phyloP scores from a whole-genome alignment of 2,113 vertebrate genomes.

The Clarias batrachus region DNA sequence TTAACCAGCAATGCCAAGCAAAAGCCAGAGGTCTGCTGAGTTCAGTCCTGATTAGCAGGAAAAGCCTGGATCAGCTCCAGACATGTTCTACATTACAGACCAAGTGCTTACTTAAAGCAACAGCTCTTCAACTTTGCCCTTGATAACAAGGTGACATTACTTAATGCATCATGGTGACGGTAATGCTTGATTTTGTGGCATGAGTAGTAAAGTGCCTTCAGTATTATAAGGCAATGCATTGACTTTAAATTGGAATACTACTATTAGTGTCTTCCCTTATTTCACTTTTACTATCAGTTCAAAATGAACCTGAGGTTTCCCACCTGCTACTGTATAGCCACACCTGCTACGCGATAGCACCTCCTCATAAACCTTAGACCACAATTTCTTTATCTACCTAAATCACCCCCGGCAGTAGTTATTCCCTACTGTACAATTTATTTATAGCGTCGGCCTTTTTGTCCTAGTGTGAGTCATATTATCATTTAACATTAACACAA shows the following conservation, averaged over 20 bases:
- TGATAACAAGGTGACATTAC: background rate
- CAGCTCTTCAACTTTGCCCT: conserved; percentile 19
- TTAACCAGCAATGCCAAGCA: conserved; percentile 37
- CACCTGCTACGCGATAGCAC: conserved; percentile 11
- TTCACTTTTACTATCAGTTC: background rate
- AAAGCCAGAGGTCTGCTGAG: conserved; percentile 25
- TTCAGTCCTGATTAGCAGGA: conserved; percentile 52
- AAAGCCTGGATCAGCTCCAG: conserved; percentile 52
- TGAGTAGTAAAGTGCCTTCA: background rate
- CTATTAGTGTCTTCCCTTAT: background rate
- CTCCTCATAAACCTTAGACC: conserved; percentile 32
- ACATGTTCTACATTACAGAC: conserved; percentile 23
- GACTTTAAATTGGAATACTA: background rate
- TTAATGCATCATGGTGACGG: background rate
- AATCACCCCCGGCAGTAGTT: conserved; percentile 30
- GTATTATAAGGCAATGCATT: background rate
- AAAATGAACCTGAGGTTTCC: conserved; percentile 18
- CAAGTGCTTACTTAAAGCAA: conserved; percentile 41
- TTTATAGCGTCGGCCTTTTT: conserved; percentile 34
- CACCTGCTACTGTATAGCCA: conserved; percentile 14
- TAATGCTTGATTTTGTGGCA: background rate
- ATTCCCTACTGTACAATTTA: conserved; percentile 35
- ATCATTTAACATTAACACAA: conserved; percentile 23
- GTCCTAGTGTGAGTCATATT: background rate
- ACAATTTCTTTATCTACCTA: conserved; percentile 40